Conservation (phyloP, 2,888 invertebrate species). For the Maniola hyperantus region DNA sequence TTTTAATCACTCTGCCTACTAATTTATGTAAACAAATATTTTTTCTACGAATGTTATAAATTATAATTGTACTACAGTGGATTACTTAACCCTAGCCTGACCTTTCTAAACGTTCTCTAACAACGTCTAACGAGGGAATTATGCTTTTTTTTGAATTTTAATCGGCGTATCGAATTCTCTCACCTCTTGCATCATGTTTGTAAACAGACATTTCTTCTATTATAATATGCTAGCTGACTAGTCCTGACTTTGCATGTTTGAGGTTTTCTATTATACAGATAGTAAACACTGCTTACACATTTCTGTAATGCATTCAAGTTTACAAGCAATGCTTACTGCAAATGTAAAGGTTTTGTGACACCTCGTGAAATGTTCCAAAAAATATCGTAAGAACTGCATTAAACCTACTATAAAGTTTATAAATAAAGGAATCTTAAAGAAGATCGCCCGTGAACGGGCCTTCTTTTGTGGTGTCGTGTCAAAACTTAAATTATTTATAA, state of each 20-base stretch:
- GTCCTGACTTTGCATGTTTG: background rate
- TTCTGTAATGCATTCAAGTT: too few relatives aligned
- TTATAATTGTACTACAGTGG: conserved; percentile 3
- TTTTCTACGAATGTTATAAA: background rate
- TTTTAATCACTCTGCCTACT: background rate
- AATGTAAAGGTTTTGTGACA: too few relatives aligned
- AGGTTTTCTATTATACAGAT: background rate
- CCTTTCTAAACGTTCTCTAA: conserved; percentile 61
- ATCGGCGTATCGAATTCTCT: conserved; percentile 24
- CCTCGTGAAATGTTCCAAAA: too few relatives aligned
- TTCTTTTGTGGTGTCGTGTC: too few relatives aligned
- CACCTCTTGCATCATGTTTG: conserved; percentile 20
- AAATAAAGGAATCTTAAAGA: too few relatives aligned
- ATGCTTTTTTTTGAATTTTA: conserved; percentile 34
- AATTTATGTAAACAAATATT: conserved; percentile 3
- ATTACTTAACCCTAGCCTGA: conserved; percentile 52
- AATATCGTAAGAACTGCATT: too few relatives aligned
- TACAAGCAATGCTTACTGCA: too few relatives aligned
- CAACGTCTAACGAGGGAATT: conserved; percentile 39
- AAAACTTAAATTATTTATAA: too few relatives aligned
- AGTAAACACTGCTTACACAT: too few relatives aligned
- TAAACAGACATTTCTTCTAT: conserved; percentile 22
- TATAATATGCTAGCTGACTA: background rate
- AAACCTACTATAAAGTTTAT: too few relatives aligned
- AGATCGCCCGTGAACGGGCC: too few relatives aligned